Evolutionary conservation across 2,113 vertebrate genomes (phyloP), one percentile per base, ranked within the genome.

Genomic region (Chaetodon trifascialis): DNA sequence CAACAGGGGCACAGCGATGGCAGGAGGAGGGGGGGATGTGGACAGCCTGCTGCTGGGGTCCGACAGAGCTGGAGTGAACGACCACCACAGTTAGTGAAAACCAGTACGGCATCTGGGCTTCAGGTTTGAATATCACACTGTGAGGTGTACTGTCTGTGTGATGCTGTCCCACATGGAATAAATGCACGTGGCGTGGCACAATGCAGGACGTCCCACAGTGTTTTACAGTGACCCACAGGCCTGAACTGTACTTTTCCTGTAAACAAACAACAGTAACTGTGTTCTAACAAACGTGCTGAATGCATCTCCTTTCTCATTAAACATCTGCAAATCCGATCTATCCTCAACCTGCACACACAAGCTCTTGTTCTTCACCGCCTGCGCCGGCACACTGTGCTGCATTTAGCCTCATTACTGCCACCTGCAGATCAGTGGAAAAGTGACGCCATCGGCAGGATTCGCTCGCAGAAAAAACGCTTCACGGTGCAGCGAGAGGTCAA

Each of bases 11-110:
- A 98, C 98, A 21, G 97, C 97, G 62, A 99, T 98, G 44, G 98
- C 97, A 17, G 98, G 97, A 58, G 98, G 98, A 21, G 98, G 98
- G 4, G 98, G 98, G 4, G 98, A 99, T 0, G 97, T 99, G 9
- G 98, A 99, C 74, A 99, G 97, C 16, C 98, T 95, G 91, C 98
- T 99, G 94, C 96, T 99, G 76, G 98, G 98, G 89, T 99, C 98
- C 7, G 98, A 99, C 83, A 98, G 91, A 76, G 98, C 98, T 99
- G 79, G 2, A 74, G 23, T 0, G 85, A 76, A 79, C 19, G 60
- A 30, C 25, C 58, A 63, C 1, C 10, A 14, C 38, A 19, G 19
- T 59, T 3, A 68, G 34, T 21, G 0, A 36, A 25, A 30, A 25
- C 11, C 1, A n/a, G 17, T 7, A 19, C 11, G 5, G 47, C 2